A percentile compares a stretch with the other conserved stretches of the same genome.
Conservation (phyloP, 1,140 invertebrate species). For the Caenorhabditis tropicalis region DNA sequence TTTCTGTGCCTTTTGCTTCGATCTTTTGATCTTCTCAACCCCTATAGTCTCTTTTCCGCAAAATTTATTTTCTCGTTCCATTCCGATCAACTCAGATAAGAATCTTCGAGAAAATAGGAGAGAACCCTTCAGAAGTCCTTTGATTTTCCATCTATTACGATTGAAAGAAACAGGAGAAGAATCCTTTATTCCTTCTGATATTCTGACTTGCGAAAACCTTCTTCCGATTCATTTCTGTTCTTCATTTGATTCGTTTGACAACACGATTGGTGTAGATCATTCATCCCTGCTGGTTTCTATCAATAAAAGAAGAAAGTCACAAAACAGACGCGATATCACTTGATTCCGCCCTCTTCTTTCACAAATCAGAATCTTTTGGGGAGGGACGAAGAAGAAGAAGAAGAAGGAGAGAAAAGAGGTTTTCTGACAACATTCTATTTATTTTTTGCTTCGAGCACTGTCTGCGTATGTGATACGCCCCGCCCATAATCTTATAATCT, state of each 20-base stretch:
- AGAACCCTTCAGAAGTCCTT: not conserved
- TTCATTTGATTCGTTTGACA: not conserved
- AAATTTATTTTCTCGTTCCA: not conserved
- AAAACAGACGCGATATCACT: constrained; percentile 20
- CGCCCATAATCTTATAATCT: not conserved
- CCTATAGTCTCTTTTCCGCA: not conserved
- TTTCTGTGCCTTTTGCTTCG: not conserved
- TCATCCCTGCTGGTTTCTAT: not conserved
- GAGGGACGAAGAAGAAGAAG: no score
- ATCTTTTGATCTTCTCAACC: not conserved
- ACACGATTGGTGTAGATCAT: constrained; percentile 35
- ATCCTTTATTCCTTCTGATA: no score
- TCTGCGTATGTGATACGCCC: not conserved
- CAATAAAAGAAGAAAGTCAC: constrained; percentile 12
- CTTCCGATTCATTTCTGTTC: not conserved
- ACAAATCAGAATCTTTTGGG: constrained; percentile 35
- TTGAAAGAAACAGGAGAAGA: no score
- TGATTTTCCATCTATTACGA: no score
- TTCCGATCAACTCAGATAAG: not conserved
- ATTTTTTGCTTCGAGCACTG: constrained; percentile 28
- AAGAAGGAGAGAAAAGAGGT: not conserved
- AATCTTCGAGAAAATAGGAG: not conserved
- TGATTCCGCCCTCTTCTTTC: not conserved
- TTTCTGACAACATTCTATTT: not conserved
- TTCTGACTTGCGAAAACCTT: not conserved